Conservation (phyloP, 2,797 vertebrate genomes). For the Megalops cyprinoides region DNA sequence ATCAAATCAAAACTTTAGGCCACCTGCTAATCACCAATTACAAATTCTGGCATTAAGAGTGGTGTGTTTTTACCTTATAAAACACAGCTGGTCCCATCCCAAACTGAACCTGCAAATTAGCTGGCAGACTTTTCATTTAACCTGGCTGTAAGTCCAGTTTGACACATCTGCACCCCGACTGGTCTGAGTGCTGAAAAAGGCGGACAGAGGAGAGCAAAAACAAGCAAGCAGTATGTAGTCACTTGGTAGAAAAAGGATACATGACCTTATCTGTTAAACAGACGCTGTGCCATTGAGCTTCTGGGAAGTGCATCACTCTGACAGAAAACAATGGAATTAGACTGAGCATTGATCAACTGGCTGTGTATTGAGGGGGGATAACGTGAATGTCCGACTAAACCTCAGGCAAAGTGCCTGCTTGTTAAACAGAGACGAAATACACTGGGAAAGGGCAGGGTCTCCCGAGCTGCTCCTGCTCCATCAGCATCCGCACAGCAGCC, state of each 20-base stretch:
- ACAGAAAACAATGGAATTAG: constrained; percentile 30
- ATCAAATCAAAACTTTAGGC: constrained; percentile 20
- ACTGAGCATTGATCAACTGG: constrained; percentile 35
- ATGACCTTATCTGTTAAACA: constrained; percentile 22
- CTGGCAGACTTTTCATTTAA: neutral
- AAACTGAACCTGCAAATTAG: neutral
- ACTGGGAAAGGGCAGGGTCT: constrained; percentile 16
- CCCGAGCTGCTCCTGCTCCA: neutral
- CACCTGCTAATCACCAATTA: constrained; percentile 28
- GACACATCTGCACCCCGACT: neutral
- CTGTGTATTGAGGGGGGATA: constrained; percentile 24
- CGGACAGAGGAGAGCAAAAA: neutral
- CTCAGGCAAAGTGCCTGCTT: constrained; percentile 19
- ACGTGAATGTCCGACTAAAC: constrained; percentile 18
- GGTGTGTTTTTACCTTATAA: neutral
- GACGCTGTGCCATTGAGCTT: constrained; percentile 27
- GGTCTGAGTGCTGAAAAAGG: neutral
- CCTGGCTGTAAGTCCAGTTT: neutral
- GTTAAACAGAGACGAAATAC: constrained; percentile 13
- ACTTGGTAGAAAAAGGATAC: constrained; percentile 1
- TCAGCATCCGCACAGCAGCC: neutral
- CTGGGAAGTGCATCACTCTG: constrained; percentile 22
- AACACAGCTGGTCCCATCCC: neutral
- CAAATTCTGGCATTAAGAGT: neutral
- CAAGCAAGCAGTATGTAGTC: neutral